Evolutionary conservation across 2,888 invertebrate species (phyloP).

Genomic region (Macaria liturata): DNA sequence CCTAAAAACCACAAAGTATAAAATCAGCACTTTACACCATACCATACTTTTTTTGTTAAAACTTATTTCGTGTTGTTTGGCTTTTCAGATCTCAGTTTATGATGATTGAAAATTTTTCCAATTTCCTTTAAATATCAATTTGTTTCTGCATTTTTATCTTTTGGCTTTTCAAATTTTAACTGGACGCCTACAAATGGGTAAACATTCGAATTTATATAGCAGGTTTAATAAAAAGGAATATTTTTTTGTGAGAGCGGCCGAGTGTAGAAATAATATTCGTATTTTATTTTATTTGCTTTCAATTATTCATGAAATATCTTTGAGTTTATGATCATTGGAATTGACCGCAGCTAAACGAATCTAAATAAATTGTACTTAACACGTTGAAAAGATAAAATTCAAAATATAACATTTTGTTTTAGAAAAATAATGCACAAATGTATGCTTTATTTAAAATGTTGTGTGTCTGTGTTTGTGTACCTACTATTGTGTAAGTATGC

Average conservation of each 20-base stretch:
- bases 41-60: not conserved
- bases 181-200: not conserved
- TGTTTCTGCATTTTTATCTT: conserved; percentile 9
- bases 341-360: not conserved
- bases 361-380: too few species aligned
- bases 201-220: conserved; percentile 1
- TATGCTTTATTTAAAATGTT: too few species aligned
- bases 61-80: conserved; percentile 4
- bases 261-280: too few species aligned
- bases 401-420: too few species aligned
- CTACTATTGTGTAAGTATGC: too few species aligned
- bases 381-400: too few species aligned
- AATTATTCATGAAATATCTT: conserved; percentile 3
- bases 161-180: conserved; percentile 11
- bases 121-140: conserved; percentile 18
- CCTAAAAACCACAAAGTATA: not conserved
- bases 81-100: conserved; percentile 15
- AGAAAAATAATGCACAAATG: too few species aligned
- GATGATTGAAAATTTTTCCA: conserved; percentile 15
- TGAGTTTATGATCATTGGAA: conserved; percentile 6
- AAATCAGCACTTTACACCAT: conserved; percentile 2
- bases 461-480: too few species aligned
- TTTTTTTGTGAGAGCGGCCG: too few species aligned
- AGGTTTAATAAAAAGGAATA: not conserved
- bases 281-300: conserved; percentile 1